Evolutionary conservation across 1,140 invertebrate genomes (phyloP).

Genomic region (Ceratosolen solmsi): DNA sequence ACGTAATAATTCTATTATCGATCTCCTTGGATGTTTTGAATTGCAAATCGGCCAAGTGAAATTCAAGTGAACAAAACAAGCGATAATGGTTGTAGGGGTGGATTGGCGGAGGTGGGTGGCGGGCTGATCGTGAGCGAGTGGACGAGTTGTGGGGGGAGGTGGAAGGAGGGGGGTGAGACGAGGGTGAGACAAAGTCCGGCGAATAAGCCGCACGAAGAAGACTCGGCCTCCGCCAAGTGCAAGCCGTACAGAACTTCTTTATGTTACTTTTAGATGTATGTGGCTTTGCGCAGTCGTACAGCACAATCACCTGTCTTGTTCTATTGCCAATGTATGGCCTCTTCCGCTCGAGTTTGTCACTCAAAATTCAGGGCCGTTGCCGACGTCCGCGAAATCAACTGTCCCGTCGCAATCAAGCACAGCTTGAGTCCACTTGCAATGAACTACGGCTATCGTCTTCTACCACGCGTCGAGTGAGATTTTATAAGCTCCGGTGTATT

Average conservation of each 20-base stretch:
- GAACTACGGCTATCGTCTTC: no score
- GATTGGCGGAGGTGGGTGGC: no score
- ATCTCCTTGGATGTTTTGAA: neutral
- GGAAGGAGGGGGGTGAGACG: no score
- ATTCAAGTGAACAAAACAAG: neutral
- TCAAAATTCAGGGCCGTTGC: neutral
- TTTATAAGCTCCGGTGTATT: no score
- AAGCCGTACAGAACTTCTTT: neutral
- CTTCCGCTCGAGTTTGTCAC: slow-evolving; percentile 3
- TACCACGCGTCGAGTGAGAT: no score
- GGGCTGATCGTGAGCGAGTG: no score
- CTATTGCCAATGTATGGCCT: slow-evolving; percentile 2
- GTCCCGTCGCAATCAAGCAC: no score
- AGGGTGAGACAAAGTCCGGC: no score
- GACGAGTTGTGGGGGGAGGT: neutral
- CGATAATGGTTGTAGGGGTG: neutral
- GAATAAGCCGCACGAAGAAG: neutral
- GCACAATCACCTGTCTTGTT: neutral
- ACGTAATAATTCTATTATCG: neutral
- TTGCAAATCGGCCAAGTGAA: neutral
- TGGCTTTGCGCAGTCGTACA: neutral
- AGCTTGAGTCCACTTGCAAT: no score
- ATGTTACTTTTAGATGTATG: neutral
- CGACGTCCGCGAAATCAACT: neutral
- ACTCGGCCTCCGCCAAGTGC: neutral